A percentile compares a stretch with the other conserved stretches of the same genome.
phyloP scores from a whole-genome alignment of 2,888 invertebrate genomes.

The Myathropa florea region DNA sequence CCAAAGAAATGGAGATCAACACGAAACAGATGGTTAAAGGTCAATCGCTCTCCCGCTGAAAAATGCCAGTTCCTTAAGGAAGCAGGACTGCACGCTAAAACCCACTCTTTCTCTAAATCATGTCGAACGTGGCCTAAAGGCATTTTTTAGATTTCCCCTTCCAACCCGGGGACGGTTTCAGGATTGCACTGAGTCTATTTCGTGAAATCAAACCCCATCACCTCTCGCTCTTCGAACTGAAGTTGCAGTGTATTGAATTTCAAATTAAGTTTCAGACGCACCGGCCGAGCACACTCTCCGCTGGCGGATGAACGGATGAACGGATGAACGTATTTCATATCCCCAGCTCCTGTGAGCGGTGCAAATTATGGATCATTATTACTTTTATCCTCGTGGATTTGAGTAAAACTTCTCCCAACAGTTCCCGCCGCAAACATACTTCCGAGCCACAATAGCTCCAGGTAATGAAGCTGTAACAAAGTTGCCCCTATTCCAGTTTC shows the following conservation, averaged over 20 bases:
- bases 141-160: not conserved
- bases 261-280: not conserved
- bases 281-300: not conserved
- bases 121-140: not conserved
- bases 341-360: not conserved
- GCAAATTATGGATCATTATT: not conserved
- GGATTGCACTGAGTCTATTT: not conserved
- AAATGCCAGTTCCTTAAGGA: too few species aligned
- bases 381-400: not conserved
- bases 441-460: conserved; percentile 43
- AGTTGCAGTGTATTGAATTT: not conserved
- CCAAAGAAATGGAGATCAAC: too few species aligned
- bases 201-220: not conserved
- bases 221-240: not conserved
- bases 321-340: not conserved
- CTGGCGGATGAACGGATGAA: too few species aligned
- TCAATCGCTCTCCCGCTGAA: too few species aligned
- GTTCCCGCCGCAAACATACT: not conserved
- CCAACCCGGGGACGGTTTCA: not conserved
- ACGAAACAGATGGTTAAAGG: too few species aligned
- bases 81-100: too few species aligned
- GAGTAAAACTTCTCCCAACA: conserved; percentile 1
- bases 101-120: too few species aligned
- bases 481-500: not conserved
- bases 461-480: conserved; percentile 57